phyloP scores from a whole-genome alignment of 1,140 invertebrate genomes.

The Temnothorax curvispinosus region DNA sequence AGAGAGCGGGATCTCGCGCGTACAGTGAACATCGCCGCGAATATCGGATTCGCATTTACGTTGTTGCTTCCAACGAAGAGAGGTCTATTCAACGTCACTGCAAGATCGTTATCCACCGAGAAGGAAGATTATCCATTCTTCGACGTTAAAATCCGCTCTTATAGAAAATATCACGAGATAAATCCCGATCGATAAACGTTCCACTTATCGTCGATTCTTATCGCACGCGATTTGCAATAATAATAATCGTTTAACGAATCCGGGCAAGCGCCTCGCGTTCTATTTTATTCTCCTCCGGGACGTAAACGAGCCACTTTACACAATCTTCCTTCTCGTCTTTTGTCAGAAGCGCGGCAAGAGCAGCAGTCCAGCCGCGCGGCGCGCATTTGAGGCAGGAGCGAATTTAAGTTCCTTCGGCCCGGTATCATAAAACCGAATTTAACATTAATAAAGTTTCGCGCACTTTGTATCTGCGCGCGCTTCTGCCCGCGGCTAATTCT shows the following conservation, averaged over 20 bases:
- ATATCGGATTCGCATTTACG: constrained; percentile 52
- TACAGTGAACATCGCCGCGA: constrained; percentile 6
- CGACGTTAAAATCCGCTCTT: constrained; percentile 26
- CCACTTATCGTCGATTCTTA: constrained; percentile 46
- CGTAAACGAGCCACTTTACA: constrained; percentile 53
- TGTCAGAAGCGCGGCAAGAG: constrained; percentile 1
- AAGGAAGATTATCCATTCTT: constrained; percentile 33
- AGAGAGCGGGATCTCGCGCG: neutral
- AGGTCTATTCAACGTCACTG: neutral
- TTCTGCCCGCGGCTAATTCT: constrained; percentile 60
- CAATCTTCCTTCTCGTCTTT: constrained; percentile 39
- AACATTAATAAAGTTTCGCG: constrained; percentile 65
- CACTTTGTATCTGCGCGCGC: constrained; percentile 60
- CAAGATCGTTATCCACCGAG: constrained; percentile 10
- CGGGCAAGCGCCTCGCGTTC: constrained; percentile 17
- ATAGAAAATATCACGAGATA: constrained; percentile 40
- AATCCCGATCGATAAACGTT: constrained; percentile 39
- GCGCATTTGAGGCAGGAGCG: constrained; percentile 27
- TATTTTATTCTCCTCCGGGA: constrained; percentile 2
- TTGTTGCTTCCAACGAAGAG: constrained; percentile 12
- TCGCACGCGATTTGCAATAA: constrained; percentile 39
- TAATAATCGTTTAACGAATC: constrained; percentile 53
- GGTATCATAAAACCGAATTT: constrained; percentile 64
- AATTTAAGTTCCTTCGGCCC: constrained; percentile 52
- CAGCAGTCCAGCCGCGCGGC: neutral